A percentile compares a stretch with the other conserved stretches of the same genome.
Conservation (phyloP, 2,113 vertebrate genomes). For the Alces alces region DNA sequence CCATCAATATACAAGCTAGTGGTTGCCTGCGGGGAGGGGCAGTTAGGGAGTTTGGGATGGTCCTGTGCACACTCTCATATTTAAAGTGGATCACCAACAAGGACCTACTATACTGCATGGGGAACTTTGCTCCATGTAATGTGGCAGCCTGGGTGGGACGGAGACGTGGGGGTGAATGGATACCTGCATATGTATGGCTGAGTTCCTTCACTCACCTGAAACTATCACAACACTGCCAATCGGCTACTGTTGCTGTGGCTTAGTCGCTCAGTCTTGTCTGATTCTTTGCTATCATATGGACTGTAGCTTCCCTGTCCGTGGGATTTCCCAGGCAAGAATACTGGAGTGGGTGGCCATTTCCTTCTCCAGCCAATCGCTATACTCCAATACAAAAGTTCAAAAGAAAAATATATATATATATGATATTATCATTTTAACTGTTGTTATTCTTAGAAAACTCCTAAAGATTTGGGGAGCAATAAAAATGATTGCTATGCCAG, state of each 20-base stretch:
- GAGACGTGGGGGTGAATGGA: background rate
- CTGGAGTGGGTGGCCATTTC: background rate
- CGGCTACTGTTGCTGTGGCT: background rate
- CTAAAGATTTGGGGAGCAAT: background rate
- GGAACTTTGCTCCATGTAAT: background rate
- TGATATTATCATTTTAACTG: background rate
- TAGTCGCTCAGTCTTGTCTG: fast-evolving
- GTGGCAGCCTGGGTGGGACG: background rate
- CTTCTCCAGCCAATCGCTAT: background rate
- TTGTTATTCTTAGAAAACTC: slow-evolving; percentile 32
- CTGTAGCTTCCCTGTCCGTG: background rate
- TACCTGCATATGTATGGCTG: fast-evolving
- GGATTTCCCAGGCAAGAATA: background rate
- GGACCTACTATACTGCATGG: background rate
- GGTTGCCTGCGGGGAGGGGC: background rate
- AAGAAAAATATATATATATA: background rate
- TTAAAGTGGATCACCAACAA: background rate
- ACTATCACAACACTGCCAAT: background rate
- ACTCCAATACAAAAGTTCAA: background rate
- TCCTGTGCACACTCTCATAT: background rate
- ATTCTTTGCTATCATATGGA: background rate
- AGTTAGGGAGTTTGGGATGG: background rate
- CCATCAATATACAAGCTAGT: background rate
- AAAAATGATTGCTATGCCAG: background rate
- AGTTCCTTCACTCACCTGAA: background rate